These are phyloP conservation scores for Coenonympha glycerion DNA, from an alignment of 2,888 invertebrate species.

Conservation along the genomic window DNA sequence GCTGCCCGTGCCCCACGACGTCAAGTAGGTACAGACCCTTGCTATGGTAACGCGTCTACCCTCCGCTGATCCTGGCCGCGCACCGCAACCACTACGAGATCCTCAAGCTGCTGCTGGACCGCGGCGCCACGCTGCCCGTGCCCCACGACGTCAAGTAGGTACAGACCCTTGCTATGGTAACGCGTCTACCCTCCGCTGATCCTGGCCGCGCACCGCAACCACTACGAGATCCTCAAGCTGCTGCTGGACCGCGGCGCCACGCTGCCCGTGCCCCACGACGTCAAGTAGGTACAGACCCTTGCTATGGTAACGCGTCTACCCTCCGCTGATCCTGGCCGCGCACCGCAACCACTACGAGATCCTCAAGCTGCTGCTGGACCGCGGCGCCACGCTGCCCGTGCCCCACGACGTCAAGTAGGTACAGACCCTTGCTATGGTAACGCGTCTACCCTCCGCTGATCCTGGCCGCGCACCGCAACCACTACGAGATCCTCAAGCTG, in stretches of 20 bases:
- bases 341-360: conserved; percentile 99
- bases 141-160: conserved; percentile 93
- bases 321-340: conserved; percentile 94
- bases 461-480: conserved; percentile 95
- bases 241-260: conserved; percentile 94
- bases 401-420: conserved; percentile 93
- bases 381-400: conserved; percentile 92
- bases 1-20: conserved; percentile 93
- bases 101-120: conserved; percentile 92
- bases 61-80: conserved; percentile 94
- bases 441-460: no score
- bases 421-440: no score
- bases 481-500: conserved; percentile 97
- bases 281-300: conserved; percentile 83
- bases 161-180: no score
- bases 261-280: conserved; percentile 93
- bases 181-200: no score
- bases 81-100: conserved; percentile 99
- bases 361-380: conserved; percentile 92
- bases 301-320: no score
- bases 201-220: conserved; percentile 95
- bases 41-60: no score
- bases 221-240: conserved; percentile 97
- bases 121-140: conserved; percentile 92
- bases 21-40: conserved; percentile 83